phyloP scores from a whole-genome alignment of 1,140 invertebrate species.

The Bombus superbus region DNA sequence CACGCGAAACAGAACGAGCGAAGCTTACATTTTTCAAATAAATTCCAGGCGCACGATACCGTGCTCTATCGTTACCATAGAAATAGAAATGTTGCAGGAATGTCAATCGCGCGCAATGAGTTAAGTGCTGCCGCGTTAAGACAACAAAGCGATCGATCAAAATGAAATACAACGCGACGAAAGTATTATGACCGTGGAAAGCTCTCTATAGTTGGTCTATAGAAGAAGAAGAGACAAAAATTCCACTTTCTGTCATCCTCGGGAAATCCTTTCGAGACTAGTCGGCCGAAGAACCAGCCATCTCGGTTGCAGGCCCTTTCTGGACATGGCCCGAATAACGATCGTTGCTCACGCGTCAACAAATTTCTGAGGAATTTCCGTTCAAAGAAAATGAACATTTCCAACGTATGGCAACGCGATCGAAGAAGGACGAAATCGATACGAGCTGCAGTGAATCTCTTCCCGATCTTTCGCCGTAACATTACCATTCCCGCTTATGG shows the following conservation, averaged over 20 bases:
- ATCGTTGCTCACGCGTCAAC: conserved; percentile 23
- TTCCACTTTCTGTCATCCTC: background rate
- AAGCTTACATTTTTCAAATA: conserved; percentile 2
- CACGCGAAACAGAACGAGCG: background rate
- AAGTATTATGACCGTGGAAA: background rate
- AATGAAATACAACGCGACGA: conserved; percentile 8
- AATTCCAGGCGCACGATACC: background rate
- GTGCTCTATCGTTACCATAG: background rate
- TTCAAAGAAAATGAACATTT: conserved; percentile 14
- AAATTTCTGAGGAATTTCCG: conserved; percentile 55
- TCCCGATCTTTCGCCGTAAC: conserved; percentile 69
- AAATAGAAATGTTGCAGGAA: conserved; percentile 1
- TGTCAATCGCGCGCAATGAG: conserved; percentile 3
- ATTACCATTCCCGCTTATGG: background rate
- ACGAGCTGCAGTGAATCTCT: conserved; percentile 73
- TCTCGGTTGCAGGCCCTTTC: conserved; percentile 1
- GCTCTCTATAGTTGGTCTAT: background rate
- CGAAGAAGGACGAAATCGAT: conserved; percentile 40
- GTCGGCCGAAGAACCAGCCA: background rate
- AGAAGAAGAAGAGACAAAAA: background rate
- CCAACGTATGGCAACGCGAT: conserved; percentile 20
- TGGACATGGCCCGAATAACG: conserved; percentile 26
- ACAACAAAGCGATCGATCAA: background rate
- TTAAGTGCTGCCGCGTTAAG: conserved; percentile 3
- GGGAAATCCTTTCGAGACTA: conserved; percentile 3